Evolutionary conservation across 2,113 vertebrate species (phyloP).

Genomic region (Sebastes schlegelii): DNA sequence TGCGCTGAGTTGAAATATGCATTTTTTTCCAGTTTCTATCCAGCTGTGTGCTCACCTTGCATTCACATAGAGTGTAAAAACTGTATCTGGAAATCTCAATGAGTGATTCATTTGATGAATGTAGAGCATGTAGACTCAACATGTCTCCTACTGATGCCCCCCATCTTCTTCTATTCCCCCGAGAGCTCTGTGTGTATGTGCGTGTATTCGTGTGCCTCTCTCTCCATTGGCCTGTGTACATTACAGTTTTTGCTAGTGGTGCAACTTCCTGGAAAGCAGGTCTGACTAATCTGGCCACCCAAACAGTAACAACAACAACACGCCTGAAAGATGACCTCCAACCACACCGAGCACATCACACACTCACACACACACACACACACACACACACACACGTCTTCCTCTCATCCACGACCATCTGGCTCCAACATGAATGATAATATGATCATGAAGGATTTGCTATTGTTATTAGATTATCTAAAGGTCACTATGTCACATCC

Average conservation of each 20-base stretch:
- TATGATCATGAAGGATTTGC: constrained; percentile 67
- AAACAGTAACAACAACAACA: constrained; percentile 47
- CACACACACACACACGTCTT: constrained; percentile 14
- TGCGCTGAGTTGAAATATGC: neutral
- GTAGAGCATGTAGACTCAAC: neutral
- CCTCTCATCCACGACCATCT: constrained; percentile 52
- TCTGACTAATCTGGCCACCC: constrained; percentile 54
- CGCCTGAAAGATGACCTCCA: constrained; percentile 33
- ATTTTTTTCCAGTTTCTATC: neutral
- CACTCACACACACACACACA: neutral
- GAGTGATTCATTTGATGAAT: constrained; percentile 28
- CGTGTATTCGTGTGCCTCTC: neutral
- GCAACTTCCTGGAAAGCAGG: constrained; percentile 50
- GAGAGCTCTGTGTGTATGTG: neutral
- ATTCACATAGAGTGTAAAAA: constrained; percentile 6
- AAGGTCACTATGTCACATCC: constrained; percentile 57
- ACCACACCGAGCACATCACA: neutral
- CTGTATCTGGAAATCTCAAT: constrained; percentile 2
- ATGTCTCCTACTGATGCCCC: neutral
- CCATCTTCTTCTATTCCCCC: neutral
- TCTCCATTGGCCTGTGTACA: neutral
- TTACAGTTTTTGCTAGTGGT: neutral
- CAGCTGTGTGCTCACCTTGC: neutral
- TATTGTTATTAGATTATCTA: constrained; percentile 70
- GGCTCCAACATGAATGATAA: constrained; percentile 63